Evolutionary conservation across 2,113 vertebrate genomes (phyloP).

Genomic region (Gobiocypris rarus): DNA sequence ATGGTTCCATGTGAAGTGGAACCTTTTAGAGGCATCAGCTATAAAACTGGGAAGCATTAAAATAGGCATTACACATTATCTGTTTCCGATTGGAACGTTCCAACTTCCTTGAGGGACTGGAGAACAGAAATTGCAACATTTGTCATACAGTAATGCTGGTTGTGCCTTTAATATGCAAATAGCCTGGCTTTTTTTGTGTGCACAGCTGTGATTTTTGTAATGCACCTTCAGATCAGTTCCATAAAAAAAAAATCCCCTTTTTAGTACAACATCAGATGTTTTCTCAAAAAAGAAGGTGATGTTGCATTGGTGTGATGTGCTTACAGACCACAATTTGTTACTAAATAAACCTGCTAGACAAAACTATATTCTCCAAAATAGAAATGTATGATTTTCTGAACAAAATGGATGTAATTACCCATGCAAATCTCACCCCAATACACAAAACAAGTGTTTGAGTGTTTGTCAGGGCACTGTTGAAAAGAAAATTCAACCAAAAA

Average conservation of each 20-base stretch:
- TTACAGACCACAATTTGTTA: not conserved
- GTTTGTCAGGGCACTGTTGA: not conserved
- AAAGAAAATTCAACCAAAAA: not conserved
- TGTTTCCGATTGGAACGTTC: not conserved
- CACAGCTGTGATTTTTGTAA: conserved; percentile 24
- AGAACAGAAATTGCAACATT: conserved; percentile 17
- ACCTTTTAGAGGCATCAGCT: not conserved
- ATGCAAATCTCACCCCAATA: not conserved
- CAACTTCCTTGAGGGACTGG: conserved; percentile 1
- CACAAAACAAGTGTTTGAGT: not conserved
- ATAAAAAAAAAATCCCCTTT: conserved; percentile 16
- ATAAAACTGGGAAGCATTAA: conserved; percentile 27
- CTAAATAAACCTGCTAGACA: not conserved
- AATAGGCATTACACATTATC: not conserved
- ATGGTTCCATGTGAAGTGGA: conserved; percentile 8
- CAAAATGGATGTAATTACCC: not conserved
- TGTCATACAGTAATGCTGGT: not conserved
- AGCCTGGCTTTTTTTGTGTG: not conserved
- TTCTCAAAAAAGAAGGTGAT: not conserved
- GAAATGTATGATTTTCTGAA: not conserved
- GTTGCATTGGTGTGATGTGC: not conserved
- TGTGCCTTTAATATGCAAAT: conserved; percentile 17
- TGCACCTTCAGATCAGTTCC: not conserved
- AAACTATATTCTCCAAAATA: not conserved
- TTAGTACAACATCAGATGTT: not conserved